Base-by-base conservation (phyloP, 2,888 invertebrate species). In the Diarsia mendica region DNA sequence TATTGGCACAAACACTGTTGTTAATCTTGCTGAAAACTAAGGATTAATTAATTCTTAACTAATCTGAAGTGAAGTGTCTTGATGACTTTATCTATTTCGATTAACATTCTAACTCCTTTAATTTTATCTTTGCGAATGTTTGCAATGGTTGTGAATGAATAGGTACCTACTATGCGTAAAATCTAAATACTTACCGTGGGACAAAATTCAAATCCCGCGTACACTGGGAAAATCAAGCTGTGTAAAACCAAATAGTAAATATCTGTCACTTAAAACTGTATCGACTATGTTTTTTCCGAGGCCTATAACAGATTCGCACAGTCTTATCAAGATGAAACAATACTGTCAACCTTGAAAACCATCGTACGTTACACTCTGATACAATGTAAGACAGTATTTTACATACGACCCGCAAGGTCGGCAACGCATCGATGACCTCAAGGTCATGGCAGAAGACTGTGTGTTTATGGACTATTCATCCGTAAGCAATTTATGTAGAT, bases 391-490 rank as follows among this genome's bases (percentile, higher is more conserved):
- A 72, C n/a, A 48, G 46, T 72, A 74, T 70, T 79, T 72, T 76
- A 75, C 65, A 77, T 77, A 72, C 68, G 49, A 75, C 65, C 58
- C 33, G 66, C 79, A 75, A 85, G 82, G 85, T 83, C 66, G 61
- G 78, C 63, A 87, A 87, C 82, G 85, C 85, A 76, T 85, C 81
- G 75, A 73, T 87, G 85, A 79, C 76, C 79, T 65, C 77, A 77
- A 82, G 81, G 85, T 82, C 65, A 71, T 66, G 33, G 55, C 69
- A 68, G 48, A 69, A 73, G 49, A 74, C 67, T 28, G 28, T 33
- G 28, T 72, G n/a, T 73, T 65, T 60, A 68, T 39, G 28, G 60
- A 58, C 33, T 72, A 60, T 84, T 80, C 71, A 71, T 68, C 68
- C 13, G 23, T 51, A 61, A 64, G 61, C 67, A 67, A 55, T 53